A percentile compares a stretch with the other conserved stretches of the same genome.
These are phyloP conservation scores for Malurus splendens DNA, from an alignment of 2,797 vertebrate species.

Conservation along the genomic window DNA sequence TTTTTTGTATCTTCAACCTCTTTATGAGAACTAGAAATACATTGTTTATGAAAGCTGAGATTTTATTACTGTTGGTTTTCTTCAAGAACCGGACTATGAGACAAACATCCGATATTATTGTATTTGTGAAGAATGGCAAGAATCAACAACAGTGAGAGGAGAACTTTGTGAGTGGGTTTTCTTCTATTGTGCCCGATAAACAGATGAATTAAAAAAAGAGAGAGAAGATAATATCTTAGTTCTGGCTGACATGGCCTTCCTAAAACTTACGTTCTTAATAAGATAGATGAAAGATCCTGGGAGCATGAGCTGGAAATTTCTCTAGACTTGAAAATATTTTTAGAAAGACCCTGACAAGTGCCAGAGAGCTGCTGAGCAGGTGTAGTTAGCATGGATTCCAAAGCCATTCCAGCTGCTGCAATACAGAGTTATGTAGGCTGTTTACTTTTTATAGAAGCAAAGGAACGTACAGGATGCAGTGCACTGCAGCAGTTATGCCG, in stretches of 20 bases:
- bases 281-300: neutral
- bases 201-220: neutral
- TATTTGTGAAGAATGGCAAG: neutral
- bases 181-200: neutral
- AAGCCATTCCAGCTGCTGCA: neutral
- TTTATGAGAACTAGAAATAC: neutral
- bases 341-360: neutral
- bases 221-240: neutral
- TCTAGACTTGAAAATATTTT: neutral
- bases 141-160: neutral
- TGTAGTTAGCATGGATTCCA: neutral
- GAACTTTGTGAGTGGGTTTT: accelerated
- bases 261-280: neutral
- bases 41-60: neutral
- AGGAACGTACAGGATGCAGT: neutral
- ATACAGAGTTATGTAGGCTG: neutral
- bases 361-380: neutral
- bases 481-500: neutral
- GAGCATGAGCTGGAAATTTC: neutral
- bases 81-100: neutral
- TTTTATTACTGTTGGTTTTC: neutral
- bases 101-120: neutral
- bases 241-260: neutral
- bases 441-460: neutral
- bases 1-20: neutral